Evolutionary conservation across 2,888 invertebrate species (phyloP), one percentile per base, ranked within the genome.

Genomic region (Ceratothoa steindachneri): DNA sequence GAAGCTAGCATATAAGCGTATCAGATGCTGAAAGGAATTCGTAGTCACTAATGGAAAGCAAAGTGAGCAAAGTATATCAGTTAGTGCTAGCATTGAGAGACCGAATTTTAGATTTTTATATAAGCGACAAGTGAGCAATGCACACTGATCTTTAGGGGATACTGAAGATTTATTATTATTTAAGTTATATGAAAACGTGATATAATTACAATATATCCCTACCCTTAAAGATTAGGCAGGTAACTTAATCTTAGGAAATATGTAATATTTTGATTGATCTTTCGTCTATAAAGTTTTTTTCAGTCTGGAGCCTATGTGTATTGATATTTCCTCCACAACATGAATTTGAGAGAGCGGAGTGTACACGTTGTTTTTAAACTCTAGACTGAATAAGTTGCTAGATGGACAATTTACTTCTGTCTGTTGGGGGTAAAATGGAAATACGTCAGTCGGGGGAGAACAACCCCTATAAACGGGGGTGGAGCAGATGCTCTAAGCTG

Each of bases 401-500:
- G 76, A 70, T 69, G 76, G 70, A 76, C 64, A 52, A 29, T 73
- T 71, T 76, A 76, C 71, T 76, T 70, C 76, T 76, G 73, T 70
- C 76, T 76, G 76, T 76, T 53, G 76, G 69, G 71, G 55, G 68
- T 73, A 68, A 73, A 67, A 71, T 70, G 68, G 66, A 73, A 53
- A 76, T 53, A 27, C 30, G 73, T 76, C 67, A 76, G 76, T 76
- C 67, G 52, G 67, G 53, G 53, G 72, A 67, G 69, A 51, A 24
- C 41, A 60, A 22, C 24, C 24, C 60, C 27, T 22, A n/a, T 60
- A n/a, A n/a, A n/a, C n/a, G n/a, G n/a, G n/a, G n/a, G 60, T 24
- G 24, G 27, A 60, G 60, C 60, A 67, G 31, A 28, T n/a, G 15
- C 30, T 30, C 24, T 19, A 30, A 29, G 29, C 19, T 30, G 55